phyloP scores from a whole-genome alignment of 2,888 invertebrate genomes.

The Diarsia brunnea region DNA sequence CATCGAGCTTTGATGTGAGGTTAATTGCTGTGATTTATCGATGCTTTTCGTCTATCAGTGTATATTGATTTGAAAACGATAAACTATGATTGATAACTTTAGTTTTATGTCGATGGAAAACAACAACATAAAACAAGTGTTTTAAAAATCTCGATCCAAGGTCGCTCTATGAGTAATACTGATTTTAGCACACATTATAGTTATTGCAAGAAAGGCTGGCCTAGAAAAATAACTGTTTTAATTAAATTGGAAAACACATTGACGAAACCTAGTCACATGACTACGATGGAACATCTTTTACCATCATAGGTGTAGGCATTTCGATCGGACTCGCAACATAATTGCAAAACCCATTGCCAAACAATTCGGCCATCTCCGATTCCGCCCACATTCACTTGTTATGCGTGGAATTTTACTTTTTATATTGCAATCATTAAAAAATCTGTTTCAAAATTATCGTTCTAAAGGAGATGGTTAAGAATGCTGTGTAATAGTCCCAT shows the following conservation, averaged over 20 bases:
- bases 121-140: background rate
- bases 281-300: conserved; percentile 21
- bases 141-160: conserved; percentile 16
- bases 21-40: conserved; percentile 87
- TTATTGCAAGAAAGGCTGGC: conserved; percentile 33
- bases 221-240: conserved; percentile 42
- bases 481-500: background rate
- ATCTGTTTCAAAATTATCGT: conserved; percentile 13
- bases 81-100: conserved; percentile 52
- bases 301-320: conserved; percentile 30
- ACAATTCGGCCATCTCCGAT: conserved; percentile 71
- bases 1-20: conserved; percentile 79
- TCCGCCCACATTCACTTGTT: conserved; percentile 67
- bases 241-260: conserved; percentile 32
- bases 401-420: conserved; percentile 40
- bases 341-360: conserved; percentile 70
- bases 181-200: background rate
- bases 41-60: conserved; percentile 73
- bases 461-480: conserved; percentile 1
- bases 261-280: conserved; percentile 61
- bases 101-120: conserved; percentile 12
- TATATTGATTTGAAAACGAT: conserved; percentile 61
- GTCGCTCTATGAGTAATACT: background rate
- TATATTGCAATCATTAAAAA: conserved; percentile 31
- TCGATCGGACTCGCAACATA: conserved; percentile 49